phyloP scores from a whole-genome alignment of 2,888 invertebrate species.

The Tillus elongatus region DNA sequence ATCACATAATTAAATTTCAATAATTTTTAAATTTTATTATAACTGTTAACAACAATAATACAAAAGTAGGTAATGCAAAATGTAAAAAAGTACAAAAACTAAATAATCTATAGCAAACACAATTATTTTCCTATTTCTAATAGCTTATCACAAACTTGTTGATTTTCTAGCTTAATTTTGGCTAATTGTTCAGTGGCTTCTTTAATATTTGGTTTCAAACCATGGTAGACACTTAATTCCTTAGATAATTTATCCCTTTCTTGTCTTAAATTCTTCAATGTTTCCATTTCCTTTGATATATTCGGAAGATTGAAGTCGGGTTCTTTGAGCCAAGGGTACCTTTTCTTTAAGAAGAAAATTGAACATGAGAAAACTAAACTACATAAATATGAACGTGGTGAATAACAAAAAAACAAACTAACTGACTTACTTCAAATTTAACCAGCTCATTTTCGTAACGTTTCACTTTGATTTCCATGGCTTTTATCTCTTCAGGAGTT shows the following conservation, averaged over 20 bases:
- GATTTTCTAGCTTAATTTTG: conserved; percentile 29
- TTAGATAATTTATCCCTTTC: conserved; percentile 29
- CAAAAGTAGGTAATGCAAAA: too few species aligned
- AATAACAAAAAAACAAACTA: too few species aligned
- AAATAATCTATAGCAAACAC: too few species aligned
- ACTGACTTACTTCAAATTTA: conserved; percentile 32
- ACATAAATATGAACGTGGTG: too few species aligned
- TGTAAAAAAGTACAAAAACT: too few species aligned
- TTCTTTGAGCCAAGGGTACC: conserved; percentile 31
- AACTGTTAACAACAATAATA: too few species aligned
- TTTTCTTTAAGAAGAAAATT: conserved; percentile 20
- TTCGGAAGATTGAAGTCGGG: conserved; percentile 28
- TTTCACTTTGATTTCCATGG: conserved; percentile 28
- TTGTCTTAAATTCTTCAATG: conserved; percentile 25
- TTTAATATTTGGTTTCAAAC: conserved; percentile 32
- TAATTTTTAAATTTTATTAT: too few species aligned
- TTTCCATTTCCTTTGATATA: conserved; percentile 30
- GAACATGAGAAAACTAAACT: background rate
- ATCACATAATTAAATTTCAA: too few species aligned
- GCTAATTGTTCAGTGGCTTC: conserved; percentile 33
- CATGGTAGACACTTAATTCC: conserved; percentile 30
- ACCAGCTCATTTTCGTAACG: conserved; percentile 31
- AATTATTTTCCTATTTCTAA: too few species aligned
- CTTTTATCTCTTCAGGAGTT: conserved; percentile 22
- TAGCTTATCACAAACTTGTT: too few species aligned